phyloP scores from a whole-genome alignment of 2,888 invertebrate genomes.

The Ornithoptera priamus region DNA sequence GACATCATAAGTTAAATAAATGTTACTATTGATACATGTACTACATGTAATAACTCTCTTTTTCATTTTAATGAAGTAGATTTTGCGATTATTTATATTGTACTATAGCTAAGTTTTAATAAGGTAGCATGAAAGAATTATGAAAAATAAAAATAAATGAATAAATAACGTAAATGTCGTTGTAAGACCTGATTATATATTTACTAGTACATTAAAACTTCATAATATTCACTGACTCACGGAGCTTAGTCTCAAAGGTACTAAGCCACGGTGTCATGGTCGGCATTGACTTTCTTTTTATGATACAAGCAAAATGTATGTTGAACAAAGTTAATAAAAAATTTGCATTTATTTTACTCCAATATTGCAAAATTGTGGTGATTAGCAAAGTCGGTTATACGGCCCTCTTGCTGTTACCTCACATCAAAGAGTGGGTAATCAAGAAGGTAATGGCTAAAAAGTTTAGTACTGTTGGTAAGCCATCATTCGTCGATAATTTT shows the following conservation, averaged over 20 bases:
- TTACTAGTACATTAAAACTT: neutral
- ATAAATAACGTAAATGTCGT: too few species aligned
- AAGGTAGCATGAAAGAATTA: too few species aligned
- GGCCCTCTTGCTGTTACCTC: slow-evolving; percentile 49
- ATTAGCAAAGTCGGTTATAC: slow-evolving; percentile 44
- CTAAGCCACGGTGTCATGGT: neutral
- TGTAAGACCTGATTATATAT: too few species aligned
- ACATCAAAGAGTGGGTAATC: slow-evolving; percentile 35
- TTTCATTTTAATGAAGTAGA: too few species aligned
- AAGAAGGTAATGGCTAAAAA: slow-evolving; percentile 31
- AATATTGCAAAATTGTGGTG: slow-evolving; percentile 28
- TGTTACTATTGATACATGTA: too few species aligned
- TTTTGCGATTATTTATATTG: too few species aligned
- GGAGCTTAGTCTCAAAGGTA: neutral
- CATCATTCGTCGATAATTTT: neutral
- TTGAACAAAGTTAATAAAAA: slow-evolving; percentile 13
- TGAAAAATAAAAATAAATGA: too few species aligned
- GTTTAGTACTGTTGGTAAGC: slow-evolving; percentile 32
- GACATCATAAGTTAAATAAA: too few species aligned
- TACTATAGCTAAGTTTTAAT: too few species aligned
- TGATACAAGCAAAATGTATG: slow-evolving; percentile 10
- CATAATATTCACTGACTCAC: neutral
- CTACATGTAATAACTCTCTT: too few species aligned
- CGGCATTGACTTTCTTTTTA: slow-evolving; percentile 36
- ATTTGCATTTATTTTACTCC: slow-evolving; percentile 19